Evolutionary conservation across 2,888 invertebrate species (phyloP).

Genomic region (Orchesella flavescens): DNA sequence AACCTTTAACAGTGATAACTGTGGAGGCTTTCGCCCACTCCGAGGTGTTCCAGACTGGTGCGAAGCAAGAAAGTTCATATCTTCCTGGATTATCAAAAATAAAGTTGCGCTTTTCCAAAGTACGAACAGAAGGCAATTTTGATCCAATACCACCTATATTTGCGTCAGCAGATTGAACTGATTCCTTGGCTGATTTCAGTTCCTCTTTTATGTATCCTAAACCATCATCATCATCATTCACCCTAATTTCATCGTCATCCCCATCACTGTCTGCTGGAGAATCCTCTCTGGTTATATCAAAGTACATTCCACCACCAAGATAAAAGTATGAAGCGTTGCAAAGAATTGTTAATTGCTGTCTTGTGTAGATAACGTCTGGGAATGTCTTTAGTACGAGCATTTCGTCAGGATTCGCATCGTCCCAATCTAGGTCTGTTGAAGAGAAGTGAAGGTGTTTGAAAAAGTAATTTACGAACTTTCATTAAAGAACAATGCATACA

Average conservation of each 20-base stretch:
- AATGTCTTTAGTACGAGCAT: slow-evolving; percentile 51
- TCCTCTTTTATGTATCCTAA: slow-evolving; percentile 2
- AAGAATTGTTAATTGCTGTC: slow-evolving; percentile 42
- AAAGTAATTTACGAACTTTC: too few species aligned
- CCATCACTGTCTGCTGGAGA: not conserved
- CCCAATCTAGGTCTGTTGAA: slow-evolving; percentile 54
- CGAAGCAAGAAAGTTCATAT: slow-evolving; percentile 50
- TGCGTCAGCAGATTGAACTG: slow-evolving; percentile 27
- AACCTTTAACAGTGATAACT: slow-evolving; percentile 40
- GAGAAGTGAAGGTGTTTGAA: not conserved
- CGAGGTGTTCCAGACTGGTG: slow-evolving; percentile 56
- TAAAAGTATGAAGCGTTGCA: slow-evolving; percentile 60
- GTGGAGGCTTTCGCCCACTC: slow-evolving; percentile 49
- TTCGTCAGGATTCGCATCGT: slow-evolving; percentile 43
- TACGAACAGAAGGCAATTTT: slow-evolving; percentile 21
- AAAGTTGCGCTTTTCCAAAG: slow-evolving; percentile 10
- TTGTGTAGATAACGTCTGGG: slow-evolving; percentile 36
- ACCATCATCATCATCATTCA: not conserved
- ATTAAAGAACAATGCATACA: too few species aligned
- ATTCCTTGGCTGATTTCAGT: slow-evolving; percentile 43
- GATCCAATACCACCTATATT: slow-evolving; percentile 51
- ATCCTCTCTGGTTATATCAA: slow-evolving; percentile 35
- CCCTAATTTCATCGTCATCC: not conserved
- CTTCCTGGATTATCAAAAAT: slow-evolving; percentile 30
- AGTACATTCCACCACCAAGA: slow-evolving; percentile 51